A percentile compares a stretch with the other conserved stretches of the same genome.
These are phyloP conservation scores for Oryzias dopingdopingensis DNA, from an alignment of 2,797 vertebrate genomes.

Conservation along the genomic window DNA sequence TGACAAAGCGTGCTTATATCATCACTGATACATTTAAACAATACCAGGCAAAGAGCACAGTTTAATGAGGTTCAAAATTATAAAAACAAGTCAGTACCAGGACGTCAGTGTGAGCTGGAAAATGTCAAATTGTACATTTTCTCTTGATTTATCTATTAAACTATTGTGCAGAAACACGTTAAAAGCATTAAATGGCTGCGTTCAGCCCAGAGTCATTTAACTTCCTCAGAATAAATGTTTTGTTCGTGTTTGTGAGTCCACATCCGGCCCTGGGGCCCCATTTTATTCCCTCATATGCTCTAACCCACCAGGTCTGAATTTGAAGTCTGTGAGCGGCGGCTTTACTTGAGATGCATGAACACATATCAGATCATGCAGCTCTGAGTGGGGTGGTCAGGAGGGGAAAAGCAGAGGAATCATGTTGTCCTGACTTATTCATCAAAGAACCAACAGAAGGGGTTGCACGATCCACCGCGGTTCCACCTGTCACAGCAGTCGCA, in stretches of 20 bases:
- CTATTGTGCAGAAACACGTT: too few species aligned
- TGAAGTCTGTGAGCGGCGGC: too few species aligned
- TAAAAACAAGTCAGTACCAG: conserved; percentile 1
- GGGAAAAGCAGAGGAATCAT: too few species aligned
- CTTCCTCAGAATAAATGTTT: conserved; percentile 2
- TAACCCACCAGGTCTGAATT: too few species aligned
- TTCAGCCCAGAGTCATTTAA: conserved; percentile 1
- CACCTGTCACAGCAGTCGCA: too few species aligned
- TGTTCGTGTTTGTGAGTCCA: too few species aligned
- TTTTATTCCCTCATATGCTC: too few species aligned
- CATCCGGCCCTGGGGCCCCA: too few species aligned
- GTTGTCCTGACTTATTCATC: background rate
- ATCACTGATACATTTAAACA: conserved; percentile 7
- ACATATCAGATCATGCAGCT: too few species aligned
- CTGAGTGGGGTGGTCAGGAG: too few species aligned
- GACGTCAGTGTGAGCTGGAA: background rate
- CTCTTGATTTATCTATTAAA: background rate
- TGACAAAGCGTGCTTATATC: conserved; percentile 19
- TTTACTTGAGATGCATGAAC: too few species aligned
- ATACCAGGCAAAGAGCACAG: background rate
- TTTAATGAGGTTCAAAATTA: conserved; percentile 4
- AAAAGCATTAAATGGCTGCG: background rate
- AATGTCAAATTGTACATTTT: conserved; percentile 13
- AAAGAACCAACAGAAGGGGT: background rate
- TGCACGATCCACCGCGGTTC: too few species aligned